Conservation (phyloP, 2,113 vertebrate species). For the Callocephalon fimbriatum region DNA sequence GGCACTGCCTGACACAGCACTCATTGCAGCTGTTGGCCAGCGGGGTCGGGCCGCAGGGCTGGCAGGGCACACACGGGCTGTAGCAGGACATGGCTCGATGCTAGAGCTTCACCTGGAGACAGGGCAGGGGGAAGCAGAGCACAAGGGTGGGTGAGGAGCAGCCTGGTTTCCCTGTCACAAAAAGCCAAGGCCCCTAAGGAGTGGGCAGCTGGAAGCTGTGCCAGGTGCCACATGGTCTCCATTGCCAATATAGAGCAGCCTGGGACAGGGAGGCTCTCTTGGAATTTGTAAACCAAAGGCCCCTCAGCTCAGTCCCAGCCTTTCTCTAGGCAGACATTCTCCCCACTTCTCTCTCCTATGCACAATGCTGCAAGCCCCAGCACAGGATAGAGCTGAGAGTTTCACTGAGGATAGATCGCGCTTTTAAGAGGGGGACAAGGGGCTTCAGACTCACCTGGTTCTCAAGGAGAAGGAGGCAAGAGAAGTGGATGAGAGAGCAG, state of each 20-base stretch:
- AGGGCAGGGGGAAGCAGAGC: background rate
- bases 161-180: background rate
- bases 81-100: background rate
- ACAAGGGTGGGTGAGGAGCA: background rate
- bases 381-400: background rate
- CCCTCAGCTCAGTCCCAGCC: background rate
- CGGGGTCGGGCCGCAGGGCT: background rate
- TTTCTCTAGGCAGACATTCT: background rate
- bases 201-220: background rate
- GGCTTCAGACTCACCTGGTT: background rate
- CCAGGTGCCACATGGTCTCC: background rate
- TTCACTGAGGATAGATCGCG: background rate
- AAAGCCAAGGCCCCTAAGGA: background rate
- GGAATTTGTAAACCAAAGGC: background rate
- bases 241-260: background rate
- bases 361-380: background rate
- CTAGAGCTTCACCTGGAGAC: background rate
- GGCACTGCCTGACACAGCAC: background rate
- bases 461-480: background rate
- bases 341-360: accelerated
- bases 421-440: background rate
- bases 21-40: constrained; percentile 13
- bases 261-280: background rate
- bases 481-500: background rate
- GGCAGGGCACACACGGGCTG: background rate